phyloP scores from a whole-genome alignment of 2,113 vertebrate genomes.

The Silurus asotus region DNA sequence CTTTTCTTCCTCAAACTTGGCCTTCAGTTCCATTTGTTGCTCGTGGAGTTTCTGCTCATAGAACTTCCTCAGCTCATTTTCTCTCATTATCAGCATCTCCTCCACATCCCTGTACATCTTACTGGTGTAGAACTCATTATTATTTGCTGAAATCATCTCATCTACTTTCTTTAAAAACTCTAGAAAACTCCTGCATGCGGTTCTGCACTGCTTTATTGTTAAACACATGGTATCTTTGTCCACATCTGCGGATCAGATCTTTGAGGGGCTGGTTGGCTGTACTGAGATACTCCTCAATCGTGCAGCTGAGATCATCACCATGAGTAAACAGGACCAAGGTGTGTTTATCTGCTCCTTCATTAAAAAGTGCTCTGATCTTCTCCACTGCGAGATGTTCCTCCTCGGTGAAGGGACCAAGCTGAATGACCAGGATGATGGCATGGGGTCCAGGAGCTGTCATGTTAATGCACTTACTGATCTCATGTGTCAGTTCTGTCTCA shows the following conservation, averaged over 20 bases:
- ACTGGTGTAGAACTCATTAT: neutral
- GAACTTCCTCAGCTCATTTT: neutral
- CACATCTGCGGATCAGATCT: neutral
- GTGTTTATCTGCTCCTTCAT: constrained; percentile 33
- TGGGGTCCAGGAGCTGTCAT: constrained; percentile 33
- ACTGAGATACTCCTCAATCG: neutral
- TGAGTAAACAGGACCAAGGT: constrained; percentile 39
- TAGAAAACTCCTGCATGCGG: constrained; percentile 15
- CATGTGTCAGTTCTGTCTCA: neutral
- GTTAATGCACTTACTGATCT: constrained; percentile 1
- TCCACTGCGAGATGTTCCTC: constrained; percentile 13
- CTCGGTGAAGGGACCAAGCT: neutral
- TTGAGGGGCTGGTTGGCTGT: neutral
- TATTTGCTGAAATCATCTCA: neutral
- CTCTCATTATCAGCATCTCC: neutral
- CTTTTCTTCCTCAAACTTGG: too few species aligned
- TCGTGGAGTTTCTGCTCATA: neutral
- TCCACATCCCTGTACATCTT: neutral
- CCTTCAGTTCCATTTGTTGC: too few species aligned
- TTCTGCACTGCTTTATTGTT: constrained; percentile 7
- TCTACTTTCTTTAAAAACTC: constrained; percentile 31
- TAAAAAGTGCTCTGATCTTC: constrained; percentile 36
- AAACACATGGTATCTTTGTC: constrained; percentile 20
- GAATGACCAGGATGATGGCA: constrained; percentile 32
- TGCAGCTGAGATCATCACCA: neutral